Percentiles rank a stretch among this genome's conserved stretches.
Conservation (phyloP, 2,113 vertebrate species). For the Pollachius pollachius region DNA sequence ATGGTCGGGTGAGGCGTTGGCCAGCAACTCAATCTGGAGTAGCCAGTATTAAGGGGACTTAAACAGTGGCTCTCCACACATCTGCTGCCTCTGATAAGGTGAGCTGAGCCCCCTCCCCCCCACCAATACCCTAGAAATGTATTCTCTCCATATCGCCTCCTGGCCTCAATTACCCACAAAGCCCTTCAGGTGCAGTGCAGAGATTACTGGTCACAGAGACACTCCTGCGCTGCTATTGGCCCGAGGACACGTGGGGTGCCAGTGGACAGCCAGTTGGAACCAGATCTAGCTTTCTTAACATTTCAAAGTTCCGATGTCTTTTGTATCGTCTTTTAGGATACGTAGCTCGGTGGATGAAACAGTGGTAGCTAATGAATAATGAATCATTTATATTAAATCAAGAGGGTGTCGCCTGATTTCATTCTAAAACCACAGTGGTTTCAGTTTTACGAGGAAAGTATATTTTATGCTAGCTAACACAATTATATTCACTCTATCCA, state of each 20-base stretch:
- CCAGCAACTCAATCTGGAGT: conserved; percentile 30
- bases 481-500: too few species aligned
- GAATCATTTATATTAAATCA: not conserved
- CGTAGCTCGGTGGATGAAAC: conserved; percentile 6
- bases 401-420: too few species aligned
- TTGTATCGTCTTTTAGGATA: not conserved
- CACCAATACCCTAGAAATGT: conserved; percentile 17
- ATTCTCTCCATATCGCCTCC: conserved; percentile 20
- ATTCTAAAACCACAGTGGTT: too few species aligned
- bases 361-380: not conserved
- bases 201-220: conserved; percentile 30
- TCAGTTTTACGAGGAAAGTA: too few species aligned
- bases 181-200: conserved; percentile 44
- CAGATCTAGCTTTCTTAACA: conserved; percentile 3
- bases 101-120: conserved; percentile 29
- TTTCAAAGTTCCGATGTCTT: not conserved
- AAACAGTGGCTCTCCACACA: conserved; percentile 29
- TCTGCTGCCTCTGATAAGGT: conserved; percentile 57
- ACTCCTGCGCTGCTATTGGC: conserved; percentile 27
- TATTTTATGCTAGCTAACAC: too few species aligned
- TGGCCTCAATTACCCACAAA: conserved; percentile 59
- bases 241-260: conserved; percentile 8
- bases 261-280: conserved; percentile 32
- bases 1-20: conserved; percentile 30
- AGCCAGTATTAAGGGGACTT: conserved; percentile 38